phyloP scores from a whole-genome alignment of 1,140 invertebrate genomes.

The Bombus superbus region DNA sequence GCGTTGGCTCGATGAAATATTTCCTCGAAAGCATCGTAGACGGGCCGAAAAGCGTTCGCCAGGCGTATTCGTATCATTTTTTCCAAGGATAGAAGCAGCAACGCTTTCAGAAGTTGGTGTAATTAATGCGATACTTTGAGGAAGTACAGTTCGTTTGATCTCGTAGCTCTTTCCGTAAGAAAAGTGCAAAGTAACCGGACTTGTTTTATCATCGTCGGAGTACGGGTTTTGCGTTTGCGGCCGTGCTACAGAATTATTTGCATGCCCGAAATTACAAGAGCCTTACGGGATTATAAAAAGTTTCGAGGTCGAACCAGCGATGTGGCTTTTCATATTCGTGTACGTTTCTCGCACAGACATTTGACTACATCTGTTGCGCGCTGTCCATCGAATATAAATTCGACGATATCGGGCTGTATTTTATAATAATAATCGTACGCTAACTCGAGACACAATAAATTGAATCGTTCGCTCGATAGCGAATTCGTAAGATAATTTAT shows the following conservation, averaged over 20 bases:
- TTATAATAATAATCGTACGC: neutral
- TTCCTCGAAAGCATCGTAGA: no score
- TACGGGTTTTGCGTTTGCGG: neutral
- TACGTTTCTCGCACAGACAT: neutral
- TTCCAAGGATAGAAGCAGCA: neutral
- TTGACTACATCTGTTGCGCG: neutral
- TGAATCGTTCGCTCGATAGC: neutral
- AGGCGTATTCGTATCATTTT: neutral
- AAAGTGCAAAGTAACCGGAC: neutral
- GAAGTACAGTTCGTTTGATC: conserved; percentile 1
- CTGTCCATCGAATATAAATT: neutral
- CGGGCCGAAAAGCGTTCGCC: neutral
- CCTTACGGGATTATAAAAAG: conserved; percentile 33
- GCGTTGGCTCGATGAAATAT: no score
- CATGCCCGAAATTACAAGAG: conserved; percentile 18
- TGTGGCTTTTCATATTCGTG: no score
- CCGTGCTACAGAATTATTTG: neutral
- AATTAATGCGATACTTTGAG: neutral
- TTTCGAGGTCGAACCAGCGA: neutral
- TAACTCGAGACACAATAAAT: neutral
- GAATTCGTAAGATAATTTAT: neutral
- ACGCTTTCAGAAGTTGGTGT: neutral
- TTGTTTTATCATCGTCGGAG: neutral
- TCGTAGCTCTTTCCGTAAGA: neutral
- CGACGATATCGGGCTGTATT: neutral